phyloP scores from a whole-genome alignment of 2,888 invertebrate genomes.

The Anoplius nigerrimus region DNA sequence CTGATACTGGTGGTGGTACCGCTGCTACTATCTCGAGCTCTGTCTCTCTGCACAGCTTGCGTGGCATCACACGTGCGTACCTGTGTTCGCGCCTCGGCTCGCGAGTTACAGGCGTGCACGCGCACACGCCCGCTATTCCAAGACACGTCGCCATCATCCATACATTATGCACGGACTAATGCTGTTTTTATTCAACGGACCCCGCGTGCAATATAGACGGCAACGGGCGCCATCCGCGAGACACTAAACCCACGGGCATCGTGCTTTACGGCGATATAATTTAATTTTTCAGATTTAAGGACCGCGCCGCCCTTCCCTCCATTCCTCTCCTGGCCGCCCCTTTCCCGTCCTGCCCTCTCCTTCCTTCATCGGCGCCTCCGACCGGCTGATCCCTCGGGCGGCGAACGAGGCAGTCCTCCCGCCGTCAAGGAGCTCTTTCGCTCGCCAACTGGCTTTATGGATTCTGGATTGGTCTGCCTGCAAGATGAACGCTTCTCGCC shows the following conservation, averaged over 20 bases:
- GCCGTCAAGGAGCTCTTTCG: background rate
- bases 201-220: slow-evolving; percentile 43
- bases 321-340: slow-evolving; percentile 6
- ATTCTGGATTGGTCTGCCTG: slow-evolving; percentile 41
- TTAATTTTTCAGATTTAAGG: slow-evolving; percentile 75
- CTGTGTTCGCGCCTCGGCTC: background rate
- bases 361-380: slow-evolving; percentile 38
- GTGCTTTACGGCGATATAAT: slow-evolving; percentile 73
- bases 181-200: slow-evolving; percentile 72
- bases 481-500: slow-evolving; percentile 4
- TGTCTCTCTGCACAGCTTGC: slow-evolving; percentile 27
- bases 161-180: slow-evolving; percentile 74
- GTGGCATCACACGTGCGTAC: slow-evolving; percentile 10
- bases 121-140: slow-evolving; percentile 16
- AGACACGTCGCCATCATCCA: slow-evolving; percentile 63
- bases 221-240: slow-evolving; percentile 57
- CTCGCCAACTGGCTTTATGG: slow-evolving; percentile 40
- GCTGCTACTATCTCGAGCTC: too few relatives aligned
- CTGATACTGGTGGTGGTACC: too few relatives aligned
- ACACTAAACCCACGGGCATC: slow-evolving; percentile 67
- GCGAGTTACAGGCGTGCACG: background rate
- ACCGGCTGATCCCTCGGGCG: slow-evolving; percentile 39
- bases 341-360: background rate
- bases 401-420: slow-evolving; percentile 10
- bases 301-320: slow-evolving; percentile 42